Evolutionary conservation across 2,888 invertebrate genomes (phyloP), one percentile per base, ranked within the genome.

Genomic region (Cephus pulcher): DNA sequence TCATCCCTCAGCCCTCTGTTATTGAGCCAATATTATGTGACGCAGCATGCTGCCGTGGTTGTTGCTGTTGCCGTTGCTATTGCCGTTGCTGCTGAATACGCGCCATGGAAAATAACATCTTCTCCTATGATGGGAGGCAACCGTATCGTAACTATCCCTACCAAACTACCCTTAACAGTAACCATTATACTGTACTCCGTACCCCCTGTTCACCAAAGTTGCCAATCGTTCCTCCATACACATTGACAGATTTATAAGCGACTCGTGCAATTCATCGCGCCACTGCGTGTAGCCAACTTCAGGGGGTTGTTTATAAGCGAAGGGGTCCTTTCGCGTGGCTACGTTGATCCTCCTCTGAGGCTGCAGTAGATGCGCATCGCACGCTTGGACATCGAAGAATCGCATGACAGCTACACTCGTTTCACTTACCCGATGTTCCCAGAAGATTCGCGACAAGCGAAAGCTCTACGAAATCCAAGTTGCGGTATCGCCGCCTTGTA

Each of bases 1-100:
- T 80, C 40, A 37, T 76, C 33, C 56, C 71, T 34, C 30, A 1
- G 71, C 71, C 71, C 32, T 30, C 32, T 71, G 71, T 30, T 71
- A 71, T 71, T 34, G 11, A 33, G 32, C 23, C 71, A 71, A 71
- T 34, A 71, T 71, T 71, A 32, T 71, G 32, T 33, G 30, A 71
- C 71, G 23, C 71, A 33, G 30, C 32, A 33, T 30, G 33, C 15
- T 71, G 71, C 32, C 15, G 6, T 23, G 23, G 23, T 15, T 56
- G 23, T 23, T 40, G 40, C 40, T 1, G 40, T 23, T 40, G 40
- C 40, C 1, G 40, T 40, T 37, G 37, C 12, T 1, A 3, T 37
- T 40, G 40, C 40, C 12, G 15, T 40, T 40, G 40, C 40, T 23
- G 40, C 40, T 56, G 40, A 56, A 56, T 56, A 56, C 40, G 40